Evolutionary conservation across 2,797 vertebrate species (phyloP).

Genomic region (Meriones psammophilus): DNA sequence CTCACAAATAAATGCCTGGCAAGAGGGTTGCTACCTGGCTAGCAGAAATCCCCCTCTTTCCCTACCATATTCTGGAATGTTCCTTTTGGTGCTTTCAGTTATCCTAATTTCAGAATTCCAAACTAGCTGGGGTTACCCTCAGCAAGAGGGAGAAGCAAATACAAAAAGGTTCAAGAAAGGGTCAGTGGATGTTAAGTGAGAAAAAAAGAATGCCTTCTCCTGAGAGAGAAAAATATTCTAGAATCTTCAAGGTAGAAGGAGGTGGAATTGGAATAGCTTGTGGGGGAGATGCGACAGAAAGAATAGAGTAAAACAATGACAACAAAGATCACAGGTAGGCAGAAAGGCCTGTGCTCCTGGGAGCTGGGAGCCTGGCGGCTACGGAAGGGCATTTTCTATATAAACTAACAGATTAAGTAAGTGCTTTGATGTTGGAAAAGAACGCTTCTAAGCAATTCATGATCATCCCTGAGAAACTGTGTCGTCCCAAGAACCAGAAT

Average conservation of each 20-base stretch:
- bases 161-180: background rate
- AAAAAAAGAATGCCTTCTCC: background rate
- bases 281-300: background rate
- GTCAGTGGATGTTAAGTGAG: background rate
- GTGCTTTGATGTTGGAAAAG: conserved; percentile 5
- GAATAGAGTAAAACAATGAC: background rate
- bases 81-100: background rate
- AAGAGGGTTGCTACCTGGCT: background rate
- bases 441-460: conserved; percentile 18
- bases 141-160: background rate
- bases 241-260: background rate
- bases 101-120: conserved; percentile 15
- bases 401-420: conserved; percentile 14
- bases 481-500: background rate
- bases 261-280: background rate
- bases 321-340: background rate
- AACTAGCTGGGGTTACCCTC: background rate
- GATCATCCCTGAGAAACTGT: background rate
- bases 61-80: background rate
- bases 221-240: background rate
- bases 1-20: background rate
- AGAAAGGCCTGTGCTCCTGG: background rate
- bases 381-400: background rate
- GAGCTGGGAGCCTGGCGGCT: background rate
- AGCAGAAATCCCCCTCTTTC: background rate